Evolutionary conservation across 2,113 vertebrate genomes (phyloP), one percentile per base, ranked within the genome.

Genomic region (Grammomys surdaster): DNA sequence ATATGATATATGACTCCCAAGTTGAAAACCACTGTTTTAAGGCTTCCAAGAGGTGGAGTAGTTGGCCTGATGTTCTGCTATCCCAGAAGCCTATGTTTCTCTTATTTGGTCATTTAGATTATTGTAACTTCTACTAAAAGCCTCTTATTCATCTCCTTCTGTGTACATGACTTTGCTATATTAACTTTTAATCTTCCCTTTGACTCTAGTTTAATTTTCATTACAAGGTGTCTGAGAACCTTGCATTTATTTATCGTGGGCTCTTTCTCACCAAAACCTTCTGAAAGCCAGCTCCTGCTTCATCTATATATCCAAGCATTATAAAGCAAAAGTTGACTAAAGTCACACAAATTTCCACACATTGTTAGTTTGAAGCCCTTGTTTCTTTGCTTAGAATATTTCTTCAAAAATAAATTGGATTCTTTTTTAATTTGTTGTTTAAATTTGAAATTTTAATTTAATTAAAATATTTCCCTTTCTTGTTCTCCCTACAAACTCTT

Each of bases 251-350:
- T 70, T 58, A 40, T 51, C 22, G 43, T 28, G 7, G n/a, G 8
- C 9, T 54, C 13, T 17, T 43, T 63, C 1, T 58, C 3, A 7
- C 60, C 11, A 28, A 28, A 43, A 84, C 1, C 24, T 43, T 10
- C 22, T 2, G 58, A 63, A 40, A 63, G 1, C 3, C 82, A 65
- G 19, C n/a, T 48, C 10, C 46, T 78, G 22, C 3, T 43, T 31
- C 67, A 22, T 5, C 7, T 54, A 0, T 5, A 54, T 54, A 19
- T 8, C 0, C 1, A 36, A 24, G 1, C 9, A 24, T 69, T 36
- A 40, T 7, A 9, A n/a, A 17, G 5, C 11, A 31, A 58, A 65
- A 3, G 0, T 67, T 82, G 40, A 48, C 72, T n/a, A 33, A 16
- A 60, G 24, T 60, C 36, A 84, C 12, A 60, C 40, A 60, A 43